These are phyloP conservation scores for Drosophila diplacantha DNA, from an alignment of 2,888 invertebrate genomes.

Conservation along the genomic window DNA sequence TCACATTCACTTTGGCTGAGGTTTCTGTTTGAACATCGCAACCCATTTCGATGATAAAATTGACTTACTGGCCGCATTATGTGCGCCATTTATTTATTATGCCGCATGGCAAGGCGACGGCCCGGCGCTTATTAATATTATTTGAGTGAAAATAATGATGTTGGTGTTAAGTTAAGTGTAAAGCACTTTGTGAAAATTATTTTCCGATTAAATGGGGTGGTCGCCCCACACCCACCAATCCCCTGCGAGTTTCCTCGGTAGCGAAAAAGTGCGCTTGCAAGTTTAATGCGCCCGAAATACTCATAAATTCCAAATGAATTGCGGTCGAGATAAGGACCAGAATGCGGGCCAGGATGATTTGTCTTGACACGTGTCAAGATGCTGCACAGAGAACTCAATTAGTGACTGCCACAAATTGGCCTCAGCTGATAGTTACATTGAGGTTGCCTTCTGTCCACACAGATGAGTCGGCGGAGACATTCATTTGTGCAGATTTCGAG, in stretches of 20 bases:
- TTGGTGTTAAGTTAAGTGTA: constrained; percentile 63
- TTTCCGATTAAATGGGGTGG: constrained; percentile 34
- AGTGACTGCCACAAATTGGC: constrained; percentile 55
- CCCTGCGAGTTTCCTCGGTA: background rate
- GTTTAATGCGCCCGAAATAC: constrained; percentile 20
- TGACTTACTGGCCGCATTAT: constrained; percentile 65
- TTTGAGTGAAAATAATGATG: constrained; percentile 66
- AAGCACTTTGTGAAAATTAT: constrained; percentile 60
- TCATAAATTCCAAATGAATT: constrained; percentile 54
- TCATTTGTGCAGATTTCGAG: background rate
- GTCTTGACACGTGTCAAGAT: constrained; percentile 66
- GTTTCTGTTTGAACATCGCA: constrained; percentile 50
- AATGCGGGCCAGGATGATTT: constrained; percentile 26
- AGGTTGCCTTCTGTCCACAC: constrained; percentile 28
- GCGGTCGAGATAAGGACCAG: constrained; percentile 9
- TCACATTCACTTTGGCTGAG: constrained; percentile 31
- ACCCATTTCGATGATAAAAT: constrained; percentile 66
- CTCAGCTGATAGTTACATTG: constrained; percentile 45
- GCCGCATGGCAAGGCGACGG: constrained; percentile 2
- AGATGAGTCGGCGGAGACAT: background rate
- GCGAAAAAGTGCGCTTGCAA: constrained; percentile 1
- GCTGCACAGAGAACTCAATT: constrained; percentile 62
- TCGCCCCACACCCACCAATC: background rate
- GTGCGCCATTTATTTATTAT: constrained; percentile 63
- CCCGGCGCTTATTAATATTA: constrained; percentile 49